Evolutionary conservation across 2,113 vertebrate species (phyloP), one percentile per base, ranked within the genome.

Genomic region (Gyps fulvus): DNA sequence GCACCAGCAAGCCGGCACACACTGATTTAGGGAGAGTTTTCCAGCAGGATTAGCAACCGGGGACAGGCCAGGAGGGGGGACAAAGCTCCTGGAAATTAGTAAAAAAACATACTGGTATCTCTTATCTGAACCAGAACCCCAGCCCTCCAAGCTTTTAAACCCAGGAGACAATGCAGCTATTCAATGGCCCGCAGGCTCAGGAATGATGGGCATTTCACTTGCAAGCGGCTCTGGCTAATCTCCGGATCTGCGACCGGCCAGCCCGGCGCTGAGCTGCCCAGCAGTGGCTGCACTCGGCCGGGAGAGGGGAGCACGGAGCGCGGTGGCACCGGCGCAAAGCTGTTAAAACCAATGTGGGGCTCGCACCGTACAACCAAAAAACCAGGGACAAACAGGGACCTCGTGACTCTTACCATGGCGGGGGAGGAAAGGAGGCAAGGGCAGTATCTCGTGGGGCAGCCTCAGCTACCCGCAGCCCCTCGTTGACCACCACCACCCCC

Each of bases 211-310:
- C 90, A 96, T 89, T 82, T 34, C 61, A 36, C 84, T 91, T 34
- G 52, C 93, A 87, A 90, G 90, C 54, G 4, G 96, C 94, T 95
- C 96, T 93, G 95, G 94, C 66, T 97, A 96, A 97, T 96, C 96
- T 94, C 93, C 45, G 89, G 67, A 85, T 69, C 69, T 23, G 47
- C 69, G 5, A 19, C 61, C 21, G 5, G 83, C 71, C 87, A 18
- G 78, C 54, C 27, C 1, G 0, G 66, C 0, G 6, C 82, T 58
- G 36, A 71, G 54, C 58, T 63, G 59, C 66, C 34, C 73, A 3
- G 10, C 6, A 2, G 40, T 6, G 18, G 43, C 69, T 17, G 36
- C 23, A n/a, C 65, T 27, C 31, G 13, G 72, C 2, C 2, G 7
- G 21, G 69, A 62, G 26, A 57, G 10, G 11, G 65, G 67, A 78